These are phyloP conservation scores for Leistus spinibarbis DNA, from an alignment of 2,888 invertebrate genomes.

Conservation along the genomic window DNA sequence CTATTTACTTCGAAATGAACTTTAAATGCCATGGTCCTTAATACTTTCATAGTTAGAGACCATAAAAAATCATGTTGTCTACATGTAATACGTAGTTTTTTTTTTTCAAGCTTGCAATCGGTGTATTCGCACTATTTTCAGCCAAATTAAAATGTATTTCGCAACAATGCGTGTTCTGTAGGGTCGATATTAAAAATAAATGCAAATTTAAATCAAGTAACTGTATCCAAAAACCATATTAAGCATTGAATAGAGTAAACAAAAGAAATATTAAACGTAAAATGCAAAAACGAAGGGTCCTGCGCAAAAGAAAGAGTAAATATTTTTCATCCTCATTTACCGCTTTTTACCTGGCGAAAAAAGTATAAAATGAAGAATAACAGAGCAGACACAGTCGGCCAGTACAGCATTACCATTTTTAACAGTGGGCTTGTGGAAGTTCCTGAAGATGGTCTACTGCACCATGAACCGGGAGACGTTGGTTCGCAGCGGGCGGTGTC, in stretches of 20 bases:
- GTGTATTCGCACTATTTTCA: no score
- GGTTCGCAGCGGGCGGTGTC: constrained; percentile 49
- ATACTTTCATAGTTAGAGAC: no score
- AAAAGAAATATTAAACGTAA: not conserved
- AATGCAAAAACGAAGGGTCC: not conserved
- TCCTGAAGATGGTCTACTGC: not conserved
- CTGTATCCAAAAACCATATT: not conserved
- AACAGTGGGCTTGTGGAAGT: not conserved
- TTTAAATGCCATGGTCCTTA: no score
- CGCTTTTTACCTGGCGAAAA: not conserved
- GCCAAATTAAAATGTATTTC: no score
- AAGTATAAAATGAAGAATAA: not conserved
- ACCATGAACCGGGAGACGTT: constrained; percentile 48
- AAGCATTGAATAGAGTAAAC: not conserved
- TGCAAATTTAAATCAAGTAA: not conserved
- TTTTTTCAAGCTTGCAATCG: no score
- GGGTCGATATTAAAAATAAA: not conserved
- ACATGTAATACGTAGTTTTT: no score
- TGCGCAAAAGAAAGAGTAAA: not conserved
- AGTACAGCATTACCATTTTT: not conserved
- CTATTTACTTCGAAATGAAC: no score
- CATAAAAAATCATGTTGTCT: no score
- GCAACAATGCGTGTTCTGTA: no score
- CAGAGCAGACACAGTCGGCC: not conserved
- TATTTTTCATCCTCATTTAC: not conserved